phyloP scores from a whole-genome alignment of 2,888 invertebrate genomes.

The Micropterix aruncella region DNA sequence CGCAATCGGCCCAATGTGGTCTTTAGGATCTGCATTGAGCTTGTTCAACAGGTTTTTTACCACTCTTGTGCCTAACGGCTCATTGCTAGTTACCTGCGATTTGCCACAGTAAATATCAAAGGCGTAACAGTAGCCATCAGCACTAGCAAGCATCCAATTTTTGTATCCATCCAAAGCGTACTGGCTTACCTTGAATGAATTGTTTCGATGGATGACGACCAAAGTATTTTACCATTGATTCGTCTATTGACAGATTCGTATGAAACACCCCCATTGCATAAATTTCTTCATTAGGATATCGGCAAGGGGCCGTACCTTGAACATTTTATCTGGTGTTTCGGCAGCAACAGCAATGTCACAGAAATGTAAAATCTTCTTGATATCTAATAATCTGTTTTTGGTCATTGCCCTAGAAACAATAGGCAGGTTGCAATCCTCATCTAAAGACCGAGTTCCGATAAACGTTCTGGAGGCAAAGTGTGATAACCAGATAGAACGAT shows the following conservation, averaged over 20 bases:
- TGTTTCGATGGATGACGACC: not conserved
- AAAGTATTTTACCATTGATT: not conserved
- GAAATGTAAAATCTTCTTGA: not conserved
- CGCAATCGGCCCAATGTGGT: too few relatives aligned
- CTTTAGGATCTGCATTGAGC: too few relatives aligned
- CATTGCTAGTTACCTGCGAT: too few relatives aligned
- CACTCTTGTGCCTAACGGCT: too few relatives aligned
- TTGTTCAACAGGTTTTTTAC: too few relatives aligned
- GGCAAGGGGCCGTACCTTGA: not conserved
- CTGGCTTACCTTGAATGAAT: not conserved
- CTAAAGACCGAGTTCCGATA: too few relatives aligned
- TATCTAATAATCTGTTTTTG: too few relatives aligned
- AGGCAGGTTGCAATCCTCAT: too few relatives aligned
- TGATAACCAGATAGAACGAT: too few relatives aligned
- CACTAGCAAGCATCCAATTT: constrained; percentile 1
- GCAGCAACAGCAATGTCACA: not conserved
- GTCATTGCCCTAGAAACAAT: too few relatives aligned
- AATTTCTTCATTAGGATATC: not conserved
- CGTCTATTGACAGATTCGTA: not conserved
- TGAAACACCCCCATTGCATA: not conserved
- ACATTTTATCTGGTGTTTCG: too few relatives aligned
- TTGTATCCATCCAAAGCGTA: not conserved
- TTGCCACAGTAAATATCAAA: not conserved
- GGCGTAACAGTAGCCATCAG: not conserved
- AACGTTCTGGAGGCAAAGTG: too few relatives aligned